Percentiles rank a stretch among this genome's conserved stretches.
These are phyloP conservation scores for Drosophila truncata DNA, from an alignment of 1,140 invertebrate genomes.

Conservation along the genomic window DNA sequence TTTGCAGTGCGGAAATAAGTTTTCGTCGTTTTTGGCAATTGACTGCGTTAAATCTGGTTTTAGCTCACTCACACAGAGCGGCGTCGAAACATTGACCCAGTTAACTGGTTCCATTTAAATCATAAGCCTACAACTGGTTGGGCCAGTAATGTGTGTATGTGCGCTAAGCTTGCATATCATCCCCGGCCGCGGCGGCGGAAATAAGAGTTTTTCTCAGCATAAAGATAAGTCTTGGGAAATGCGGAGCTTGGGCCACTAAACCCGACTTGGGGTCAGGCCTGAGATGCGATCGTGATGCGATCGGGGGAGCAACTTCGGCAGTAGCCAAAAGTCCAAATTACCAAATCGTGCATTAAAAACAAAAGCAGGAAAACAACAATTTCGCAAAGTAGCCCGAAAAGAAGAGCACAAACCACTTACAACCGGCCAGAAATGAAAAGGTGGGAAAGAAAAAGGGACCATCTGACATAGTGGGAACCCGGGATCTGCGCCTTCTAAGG, in stretches of 20 bases:
- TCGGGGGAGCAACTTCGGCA: slow-evolving; percentile 52
- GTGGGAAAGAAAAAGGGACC: slow-evolving; percentile 3
- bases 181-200: slow-evolving; percentile 19
- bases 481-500: slow-evolving; percentile 10
- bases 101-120: slow-evolving; percentile 53
- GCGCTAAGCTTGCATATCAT: slow-evolving; percentile 10
- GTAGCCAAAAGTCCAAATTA: slow-evolving; percentile 66
- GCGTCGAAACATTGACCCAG: slow-evolving; percentile 55
- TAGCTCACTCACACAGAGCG: slow-evolving; percentile 1
- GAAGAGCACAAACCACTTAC: slow-evolving; percentile 20
- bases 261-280: slow-evolving; percentile 41
- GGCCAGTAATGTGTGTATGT: slow-evolving; percentile 22
- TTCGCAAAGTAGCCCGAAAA: slow-evolving; percentile 53
- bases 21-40: slow-evolving; percentile 56
- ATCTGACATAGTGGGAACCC: slow-evolving; percentile 6
- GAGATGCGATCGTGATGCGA: slow-evolving; percentile 68
- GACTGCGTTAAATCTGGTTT: slow-evolving; percentile 56
- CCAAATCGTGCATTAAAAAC: slow-evolving; percentile 69
- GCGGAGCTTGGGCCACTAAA: slow-evolving; percentile 30
- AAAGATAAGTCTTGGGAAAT: slow-evolving; percentile 50
- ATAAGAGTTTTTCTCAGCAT: slow-evolving; percentile 35
- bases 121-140: slow-evolving; percentile 57
- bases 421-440: background rate
- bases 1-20: slow-evolving; percentile 64
- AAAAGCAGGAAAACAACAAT: slow-evolving; percentile 69